Evolutionary conservation across 2,888 invertebrate genomes (phyloP).

Genomic region (Metellina segmentata): DNA sequence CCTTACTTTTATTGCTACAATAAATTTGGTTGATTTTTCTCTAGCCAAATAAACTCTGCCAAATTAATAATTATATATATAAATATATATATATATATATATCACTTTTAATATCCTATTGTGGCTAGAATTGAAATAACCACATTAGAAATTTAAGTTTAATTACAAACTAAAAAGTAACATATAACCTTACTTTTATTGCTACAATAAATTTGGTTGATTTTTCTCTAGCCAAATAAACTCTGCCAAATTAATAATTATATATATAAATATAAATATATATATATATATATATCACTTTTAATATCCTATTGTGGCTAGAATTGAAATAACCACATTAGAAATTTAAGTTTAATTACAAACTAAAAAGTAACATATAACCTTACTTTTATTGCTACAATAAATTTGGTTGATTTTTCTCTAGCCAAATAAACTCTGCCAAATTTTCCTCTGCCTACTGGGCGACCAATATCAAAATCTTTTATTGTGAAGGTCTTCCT

Average conservation of each 20-base stretch:
- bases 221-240: constrained; percentile 17
- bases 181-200: background rate
- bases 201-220: constrained; percentile 6
- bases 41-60: constrained; percentile 17
- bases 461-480: background rate
- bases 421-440: constrained; percentile 19
- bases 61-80: no score
- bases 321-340: no score
- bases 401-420: constrained; percentile 8
- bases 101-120: no score
- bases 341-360: no score
- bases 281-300: no score
- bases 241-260: constrained; percentile 21
- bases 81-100: no score
- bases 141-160: no score
- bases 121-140: no score
- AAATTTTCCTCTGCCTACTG: background rate
- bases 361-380: background rate
- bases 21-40: constrained; percentile 3
- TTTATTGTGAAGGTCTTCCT: background rate
- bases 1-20: constrained; percentile 4
- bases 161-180: no score
- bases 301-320: no score
- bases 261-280: no score
- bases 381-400: constrained; percentile 12